Evolutionary conservation across 2,888 invertebrate species (phyloP).

Genomic region (Acanthopleura granulata): DNA sequence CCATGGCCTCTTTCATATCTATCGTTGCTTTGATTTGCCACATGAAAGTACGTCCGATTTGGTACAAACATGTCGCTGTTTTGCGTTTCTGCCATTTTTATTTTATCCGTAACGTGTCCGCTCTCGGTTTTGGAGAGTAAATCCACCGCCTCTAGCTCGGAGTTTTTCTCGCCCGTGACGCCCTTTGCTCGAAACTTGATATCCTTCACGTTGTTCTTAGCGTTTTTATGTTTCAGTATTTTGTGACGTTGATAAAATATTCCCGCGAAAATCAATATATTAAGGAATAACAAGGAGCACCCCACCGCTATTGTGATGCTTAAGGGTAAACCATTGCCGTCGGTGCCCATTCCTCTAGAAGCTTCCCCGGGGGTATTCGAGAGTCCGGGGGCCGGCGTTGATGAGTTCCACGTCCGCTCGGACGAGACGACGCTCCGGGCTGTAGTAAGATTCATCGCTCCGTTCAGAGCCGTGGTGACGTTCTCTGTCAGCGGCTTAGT

Average conservation of each 20-base stretch:
- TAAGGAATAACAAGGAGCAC: slow-evolving; percentile 88
- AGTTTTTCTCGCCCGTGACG: not conserved
- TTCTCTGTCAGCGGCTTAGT: not conserved
- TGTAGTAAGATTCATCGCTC: not conserved
- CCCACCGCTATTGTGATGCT: slow-evolving; percentile 84
- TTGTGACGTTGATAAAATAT: slow-evolving; percentile 82
- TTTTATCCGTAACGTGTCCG: not conserved
- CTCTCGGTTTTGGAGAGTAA: not conserved
- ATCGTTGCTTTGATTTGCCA: slow-evolving; percentile 5
- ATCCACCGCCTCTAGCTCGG: slow-evolving; percentile 14
- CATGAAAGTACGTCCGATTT: slow-evolving; percentile 11
- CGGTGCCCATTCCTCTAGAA: not conserved
- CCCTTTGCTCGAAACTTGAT: slow-evolving; percentile 14
- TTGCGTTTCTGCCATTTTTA: slow-evolving; percentile 14
- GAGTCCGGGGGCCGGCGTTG: not conserved
- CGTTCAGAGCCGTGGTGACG: not conserved
- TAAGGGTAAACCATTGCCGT: slow-evolving; percentile 31
- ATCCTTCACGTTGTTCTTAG: slow-evolving; percentile 7
- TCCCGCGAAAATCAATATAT: slow-evolving; percentile 91
- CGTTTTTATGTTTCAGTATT: slow-evolving; percentile 7
- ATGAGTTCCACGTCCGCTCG: not conserved
- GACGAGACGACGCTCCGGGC: not conserved
- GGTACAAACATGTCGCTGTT: not conserved
- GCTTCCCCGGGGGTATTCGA: not conserved
- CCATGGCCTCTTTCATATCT: not conserved